Evolutionary conservation across 2,797 vertebrate genomes (phyloP), one percentile per base, ranked within the genome.

Genomic region (Argentina silus): DNA sequence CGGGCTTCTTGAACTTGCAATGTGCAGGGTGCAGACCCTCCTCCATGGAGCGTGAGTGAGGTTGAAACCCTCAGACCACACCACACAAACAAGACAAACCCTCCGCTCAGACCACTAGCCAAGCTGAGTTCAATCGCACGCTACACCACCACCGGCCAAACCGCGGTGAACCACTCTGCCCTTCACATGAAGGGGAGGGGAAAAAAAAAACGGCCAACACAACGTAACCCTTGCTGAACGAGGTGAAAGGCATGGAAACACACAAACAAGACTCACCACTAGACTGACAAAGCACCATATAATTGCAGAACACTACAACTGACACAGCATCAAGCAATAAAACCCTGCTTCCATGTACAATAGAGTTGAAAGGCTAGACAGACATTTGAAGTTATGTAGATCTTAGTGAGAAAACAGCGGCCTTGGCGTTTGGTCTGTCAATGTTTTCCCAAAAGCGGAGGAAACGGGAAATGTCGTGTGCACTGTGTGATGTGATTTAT

Each of bases 21-120:
- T 74, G 78, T 79, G 75, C 78, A 80, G 79, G 74, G 80, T 69
- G 76, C 74, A 75, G 79, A 79, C 76, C 76, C 82, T 84, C 78
- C 72, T 80, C 78, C 72, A 43, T 76, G 70, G 75, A 87, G 79
- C 82, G 76, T 15, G 81, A 86, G 79, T 53, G 80, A 86, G 83
- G 82, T 79, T 78, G 69, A 72, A 69, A 69, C 12, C 79, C 78
- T 86, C 77, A 83, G 84, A 92, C 91, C 91, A 82, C 88, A 90
- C 73, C 86, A 86, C 88, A 81, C 88, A 92, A 92, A 92, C 89
- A 92, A 88, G 85, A 80, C 83, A 90, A 87, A 87, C 80, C 75
- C 83, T 91, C 88, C 82, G 83, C 79, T 90, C 81, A 83, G 82
- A 85, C 83, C 83, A 62, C 68, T 73, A 47, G 87, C 90, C 91